Evolutionary conservation across 2,888 invertebrate species (phyloP).

Genomic region (Eupithecia dodoneata): DNA sequence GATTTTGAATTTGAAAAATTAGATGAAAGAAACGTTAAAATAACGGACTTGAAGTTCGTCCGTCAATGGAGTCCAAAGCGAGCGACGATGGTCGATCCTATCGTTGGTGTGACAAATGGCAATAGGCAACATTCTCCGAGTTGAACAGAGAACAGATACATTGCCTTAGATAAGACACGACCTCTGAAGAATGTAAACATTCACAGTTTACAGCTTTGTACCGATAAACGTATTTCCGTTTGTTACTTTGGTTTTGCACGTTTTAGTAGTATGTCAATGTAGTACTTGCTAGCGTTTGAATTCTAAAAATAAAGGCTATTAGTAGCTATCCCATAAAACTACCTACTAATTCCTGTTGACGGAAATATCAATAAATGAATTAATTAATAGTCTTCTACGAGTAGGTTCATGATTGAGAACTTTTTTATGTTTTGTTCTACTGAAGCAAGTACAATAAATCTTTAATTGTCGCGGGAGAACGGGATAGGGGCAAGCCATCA

Average conservation of each 20-base stretch:
- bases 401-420: no score
- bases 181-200: conserved; percentile 38
- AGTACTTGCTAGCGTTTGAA: background rate
- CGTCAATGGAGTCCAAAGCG: background rate
- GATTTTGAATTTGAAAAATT: background rate
- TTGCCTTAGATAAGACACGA: conserved; percentile 35
- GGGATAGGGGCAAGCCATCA: background rate
- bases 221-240: conserved; percentile 23
- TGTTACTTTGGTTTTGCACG: conserved; percentile 15
- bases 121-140: background rate
- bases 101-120: background rate
- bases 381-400: no score
- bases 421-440: no score
- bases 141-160: conserved; percentile 20
- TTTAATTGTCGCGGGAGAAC: background rate
- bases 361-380: background rate
- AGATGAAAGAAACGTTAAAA: background rate
- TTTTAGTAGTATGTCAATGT: background rate
- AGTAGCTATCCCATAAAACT: background rate
- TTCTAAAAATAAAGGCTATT: background rate
- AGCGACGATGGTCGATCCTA: conserved; percentile 1
- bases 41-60: background rate
- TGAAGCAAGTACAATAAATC: no score
- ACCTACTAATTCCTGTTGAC: background rate
- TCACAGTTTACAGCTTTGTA: conserved; percentile 20